phyloP scores from a whole-genome alignment of 1,140 invertebrate species.

The Centruroides sculpturatus region DNA sequence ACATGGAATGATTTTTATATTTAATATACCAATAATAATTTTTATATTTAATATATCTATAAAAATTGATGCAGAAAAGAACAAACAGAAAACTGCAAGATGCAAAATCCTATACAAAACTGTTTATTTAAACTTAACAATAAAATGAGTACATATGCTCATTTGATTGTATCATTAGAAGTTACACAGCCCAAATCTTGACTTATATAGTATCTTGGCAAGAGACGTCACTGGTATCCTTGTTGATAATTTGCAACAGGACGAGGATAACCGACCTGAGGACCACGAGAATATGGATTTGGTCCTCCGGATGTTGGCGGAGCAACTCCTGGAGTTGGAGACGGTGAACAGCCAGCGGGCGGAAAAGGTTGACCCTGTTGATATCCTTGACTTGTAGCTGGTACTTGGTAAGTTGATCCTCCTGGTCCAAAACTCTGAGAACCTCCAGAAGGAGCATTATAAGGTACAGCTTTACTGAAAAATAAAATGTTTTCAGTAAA shows the following conservation, averaged over 20 bases:
- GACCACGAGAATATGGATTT: constrained; percentile 10
- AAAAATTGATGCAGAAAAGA: no score
- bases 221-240: constrained; percentile 3
- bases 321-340: neutral
- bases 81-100: no score
- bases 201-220: no score
- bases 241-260: constrained; percentile 5
- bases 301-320: neutral
- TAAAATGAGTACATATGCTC: no score
- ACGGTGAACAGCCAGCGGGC: constrained; percentile 8
- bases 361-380: constrained; percentile 6
- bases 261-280: constrained; percentile 5
- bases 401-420: neutral
- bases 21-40: no score
- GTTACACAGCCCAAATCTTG: no score
- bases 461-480: constrained; percentile 5
- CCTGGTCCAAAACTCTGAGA: neutral
- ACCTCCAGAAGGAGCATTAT: neutral
- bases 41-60: no score
- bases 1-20: no score
- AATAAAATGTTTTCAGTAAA: neutral
- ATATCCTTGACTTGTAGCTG: neutral
- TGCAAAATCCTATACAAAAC: no score
- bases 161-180: no score
- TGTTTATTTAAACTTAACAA: no score